Percentiles rank a stretch among this genome's conserved stretches.
Evolutionary conservation across 2,797 vertebrate species (phyloP).

Genomic region (Prionace glauca): DNA sequence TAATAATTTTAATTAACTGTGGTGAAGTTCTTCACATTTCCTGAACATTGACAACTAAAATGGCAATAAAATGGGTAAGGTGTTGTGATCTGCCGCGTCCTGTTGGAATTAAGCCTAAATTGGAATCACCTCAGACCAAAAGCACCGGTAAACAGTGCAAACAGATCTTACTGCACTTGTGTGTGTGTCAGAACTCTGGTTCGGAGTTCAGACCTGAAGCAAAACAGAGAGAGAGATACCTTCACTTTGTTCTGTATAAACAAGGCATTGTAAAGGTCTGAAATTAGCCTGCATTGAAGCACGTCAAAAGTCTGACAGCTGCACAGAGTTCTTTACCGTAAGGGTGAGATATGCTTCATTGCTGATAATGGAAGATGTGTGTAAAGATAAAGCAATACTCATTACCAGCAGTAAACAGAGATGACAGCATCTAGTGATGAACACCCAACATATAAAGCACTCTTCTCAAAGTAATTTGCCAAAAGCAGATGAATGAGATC

Average conservation of each 20-base stretch:
- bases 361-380: neutral
- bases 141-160: neutral
- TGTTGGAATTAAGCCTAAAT: neutral
- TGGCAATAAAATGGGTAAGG: neutral
- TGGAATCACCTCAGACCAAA: neutral
- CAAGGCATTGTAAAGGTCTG: neutral
- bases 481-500: neutral
- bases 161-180: neutral
- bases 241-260: neutral
- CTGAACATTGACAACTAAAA: neutral
- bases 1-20: neutral
- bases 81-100: neutral
- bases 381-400: constrained; percentile 1
- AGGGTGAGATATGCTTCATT: neutral
- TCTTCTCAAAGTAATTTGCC: neutral
- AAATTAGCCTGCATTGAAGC: constrained; percentile 12
- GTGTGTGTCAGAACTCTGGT: neutral
- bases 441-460: neutral
- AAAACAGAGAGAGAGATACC: neutral
- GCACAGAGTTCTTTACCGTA: neutral
- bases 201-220: neutral
- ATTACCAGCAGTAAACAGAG: constrained; percentile 3
- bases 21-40: neutral
- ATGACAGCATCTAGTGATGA: neutral
- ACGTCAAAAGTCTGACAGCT: constrained; percentile 1